Conservation (phyloP, 2,797 vertebrate genomes). For the Argentina silus region DNA sequence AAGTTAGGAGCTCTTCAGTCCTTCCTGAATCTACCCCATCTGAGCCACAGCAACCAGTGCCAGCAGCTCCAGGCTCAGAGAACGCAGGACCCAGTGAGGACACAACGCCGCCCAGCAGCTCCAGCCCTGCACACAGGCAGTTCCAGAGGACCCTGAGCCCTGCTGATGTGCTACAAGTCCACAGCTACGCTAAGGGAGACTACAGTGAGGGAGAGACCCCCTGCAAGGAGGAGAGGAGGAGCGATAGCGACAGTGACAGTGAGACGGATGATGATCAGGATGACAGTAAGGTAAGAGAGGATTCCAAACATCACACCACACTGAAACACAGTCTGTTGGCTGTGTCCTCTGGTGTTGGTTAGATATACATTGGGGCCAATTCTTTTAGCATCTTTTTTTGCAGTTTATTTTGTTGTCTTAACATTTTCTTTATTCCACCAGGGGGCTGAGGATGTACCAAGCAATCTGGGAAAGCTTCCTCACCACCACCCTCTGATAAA, state of each 20-base stretch:
- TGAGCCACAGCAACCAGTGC: neutral
- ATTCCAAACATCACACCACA: neutral
- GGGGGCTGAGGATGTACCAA: conserved; percentile 76
- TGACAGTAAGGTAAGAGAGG: conserved; percentile 30
- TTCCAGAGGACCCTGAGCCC: conserved; percentile 84
- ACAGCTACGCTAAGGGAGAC: conserved; percentile 89
- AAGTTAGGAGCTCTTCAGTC: conserved; percentile 28
- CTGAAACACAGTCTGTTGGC: neutral
- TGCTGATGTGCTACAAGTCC: conserved; percentile 84
- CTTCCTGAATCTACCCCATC: conserved; percentile 50
- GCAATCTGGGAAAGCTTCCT: conserved; percentile 88
- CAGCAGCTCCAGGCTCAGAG: conserved; percentile 14
- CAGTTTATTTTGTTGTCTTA: neutral
- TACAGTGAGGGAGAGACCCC: conserved; percentile 68
- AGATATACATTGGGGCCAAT: neutral
- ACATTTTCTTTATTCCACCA: conserved; percentile 54
- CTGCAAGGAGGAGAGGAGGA: conserved; percentile 68
- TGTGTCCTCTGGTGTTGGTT: neutral
- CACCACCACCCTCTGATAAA: conserved; percentile 92
- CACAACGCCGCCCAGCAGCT: conserved; percentile 19
- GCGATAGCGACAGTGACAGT: conserved; percentile 38
- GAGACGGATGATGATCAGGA: conserved; percentile 52
- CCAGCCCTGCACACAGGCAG: conserved; percentile 53
- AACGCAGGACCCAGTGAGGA: conserved; percentile 19
- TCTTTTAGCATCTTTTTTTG: neutral